Evolutionary conservation across 2,888 invertebrate species (phyloP), one percentile per base, ranked within the genome.

Genomic region (Chrysomela aeneicollis): DNA sequence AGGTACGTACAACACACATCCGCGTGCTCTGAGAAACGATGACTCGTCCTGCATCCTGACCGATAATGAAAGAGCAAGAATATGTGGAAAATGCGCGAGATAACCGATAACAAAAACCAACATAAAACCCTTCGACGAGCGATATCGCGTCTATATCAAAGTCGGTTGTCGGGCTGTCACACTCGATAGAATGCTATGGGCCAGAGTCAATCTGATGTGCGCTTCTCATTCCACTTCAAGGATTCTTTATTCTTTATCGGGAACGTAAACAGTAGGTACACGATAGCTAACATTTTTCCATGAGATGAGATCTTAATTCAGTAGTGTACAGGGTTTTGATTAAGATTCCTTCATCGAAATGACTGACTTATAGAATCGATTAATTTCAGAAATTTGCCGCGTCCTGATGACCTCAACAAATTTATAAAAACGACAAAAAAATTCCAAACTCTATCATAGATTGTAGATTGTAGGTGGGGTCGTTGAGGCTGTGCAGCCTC

Each of bases 111-210:
- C 55, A 55, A 55, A 55, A 55, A 55, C 37, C 55, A 55, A 55
- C 32, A 35, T 9, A 9, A 54, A 32, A 37, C 37, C 12, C 12
- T 37, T 54, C 54, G 19, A 12, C 12, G 54, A 35, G 54, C 21
- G 61, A 61, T 63, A 58, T 58, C 63, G 58, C 52, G 63, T 52
- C 47, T 42, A 47, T 32, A 52, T 50, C 26, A 55, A 55, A 55
- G 55, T 19, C 60, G 26, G 35, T 59, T 42, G 22, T 51, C 26
- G 9, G 37, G 50, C 37, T 50, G 60, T 37, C 64, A 46, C 52
- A 46, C 35, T 26, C 63, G 21, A 54, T 26, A 35, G 32, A 9
- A 35, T 6, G 32, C 32, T 26, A 3, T 6, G 26, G 6, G 26
- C 6, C 26, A n/a, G n/a, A n/a, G n/a, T n/a, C n/a, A n/a, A 5